Conservation (phyloP, 2,113 vertebrate genomes). For the Anarrhichthys ocellatus region DNA sequence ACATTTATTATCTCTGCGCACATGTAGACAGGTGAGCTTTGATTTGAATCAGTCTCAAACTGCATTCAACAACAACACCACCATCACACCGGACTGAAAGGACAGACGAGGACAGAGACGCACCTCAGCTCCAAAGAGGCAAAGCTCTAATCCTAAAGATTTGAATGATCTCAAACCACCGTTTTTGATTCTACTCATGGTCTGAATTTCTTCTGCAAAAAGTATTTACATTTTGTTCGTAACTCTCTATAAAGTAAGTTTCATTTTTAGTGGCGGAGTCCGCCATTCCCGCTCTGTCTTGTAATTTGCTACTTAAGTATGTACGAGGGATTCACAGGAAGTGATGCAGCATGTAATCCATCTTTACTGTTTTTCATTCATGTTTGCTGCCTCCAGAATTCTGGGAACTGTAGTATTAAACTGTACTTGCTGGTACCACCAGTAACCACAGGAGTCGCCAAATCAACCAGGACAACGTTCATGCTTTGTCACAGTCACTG, state of each 20-base stretch:
- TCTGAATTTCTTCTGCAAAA: not conserved
- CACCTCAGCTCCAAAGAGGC: not conserved
- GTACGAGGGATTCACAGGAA: not conserved
- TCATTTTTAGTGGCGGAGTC: not conserved
- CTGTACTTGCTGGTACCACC: not conserved
- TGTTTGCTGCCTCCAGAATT: not conserved
- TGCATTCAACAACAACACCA: not conserved
- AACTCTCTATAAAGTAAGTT: not conserved
- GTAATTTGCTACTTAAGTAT: not conserved
- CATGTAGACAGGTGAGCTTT: not conserved
- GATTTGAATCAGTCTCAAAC: not conserved
- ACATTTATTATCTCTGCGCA: conserved; percentile 14
- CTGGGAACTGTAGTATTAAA: not conserved
- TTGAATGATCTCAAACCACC: not conserved
- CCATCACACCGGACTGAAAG: not conserved
- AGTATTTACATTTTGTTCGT: not conserved
- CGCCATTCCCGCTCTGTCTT: not conserved
- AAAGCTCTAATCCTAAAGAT: not conserved
- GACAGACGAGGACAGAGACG: not conserved
- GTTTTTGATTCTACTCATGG: not conserved
- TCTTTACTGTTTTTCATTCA: too few species aligned
- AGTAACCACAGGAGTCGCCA: not conserved
- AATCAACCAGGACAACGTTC: not conserved
- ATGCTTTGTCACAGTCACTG: not conserved
- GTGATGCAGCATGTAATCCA: not conserved